Base-by-base conservation (phyloP, 2,888 invertebrate genomes). In the Spisula subtruncata region DNA sequence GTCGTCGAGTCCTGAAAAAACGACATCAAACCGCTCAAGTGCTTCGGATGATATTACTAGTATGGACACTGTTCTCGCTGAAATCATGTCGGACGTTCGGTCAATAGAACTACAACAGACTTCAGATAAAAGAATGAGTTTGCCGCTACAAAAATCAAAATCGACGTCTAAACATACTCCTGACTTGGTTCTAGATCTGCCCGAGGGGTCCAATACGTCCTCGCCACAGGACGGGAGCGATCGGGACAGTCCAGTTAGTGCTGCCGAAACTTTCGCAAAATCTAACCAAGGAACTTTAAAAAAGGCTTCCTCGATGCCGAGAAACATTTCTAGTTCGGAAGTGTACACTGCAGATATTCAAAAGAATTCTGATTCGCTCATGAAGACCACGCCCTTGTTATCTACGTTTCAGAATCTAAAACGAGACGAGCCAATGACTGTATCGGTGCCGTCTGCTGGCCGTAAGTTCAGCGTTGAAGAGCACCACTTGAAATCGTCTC, bases 201-300 rank as follows among this genome's bases (percentile, higher is more conserved):
- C 96, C 0, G 94, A 94, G 81, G 95, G 94, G 14, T 94, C 94
- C 6, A 93, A 94, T 81, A 94, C 95, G 1, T 94, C 95, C 1
- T 94, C 96, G 0, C 95, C 96, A 14, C 94, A 94, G 82, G 95
- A 95, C 54, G 93, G 94, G 46, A 94, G 95, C 86, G 95, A 94
- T 29, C 93, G 94, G 16, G 96, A 96, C 90, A 95, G 95, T 92
- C 95, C 96, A 54, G 94, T 94, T 20, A 98, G 98, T 89, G 98
- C 98, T 0, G 98, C 98, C 0, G 98, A 98, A 95, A 97, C 98
- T 51, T 98, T 98, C 96, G 98, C 98, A 83, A 98, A 98, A 94
- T 98, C 98, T 93, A 98, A 98, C 95, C 98, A 98, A 96, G 98
- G 98, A 94, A 98, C 98, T 0, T 97, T 98, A 87, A 98, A 98